These are phyloP conservation scores for Dynastes tityus DNA, from an alignment of 2,888 invertebrate genomes.

Conservation along the genomic window DNA sequence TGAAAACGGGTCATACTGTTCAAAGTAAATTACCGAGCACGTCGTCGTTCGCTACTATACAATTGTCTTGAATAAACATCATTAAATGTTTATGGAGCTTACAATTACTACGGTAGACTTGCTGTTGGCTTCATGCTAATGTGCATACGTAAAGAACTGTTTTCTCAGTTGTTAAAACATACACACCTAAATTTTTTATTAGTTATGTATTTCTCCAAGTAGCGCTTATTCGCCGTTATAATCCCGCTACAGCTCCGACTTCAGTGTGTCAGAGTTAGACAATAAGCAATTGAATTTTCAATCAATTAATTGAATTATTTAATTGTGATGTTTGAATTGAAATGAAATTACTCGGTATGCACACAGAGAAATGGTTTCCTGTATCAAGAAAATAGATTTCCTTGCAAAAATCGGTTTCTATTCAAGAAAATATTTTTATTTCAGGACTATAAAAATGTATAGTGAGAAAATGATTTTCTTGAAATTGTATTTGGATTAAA, in stretches of 20 bases:
- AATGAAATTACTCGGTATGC: too few species aligned
- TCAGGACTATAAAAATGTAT: too few species aligned
- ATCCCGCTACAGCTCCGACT: neutral
- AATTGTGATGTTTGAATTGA: too few species aligned
- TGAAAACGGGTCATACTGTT: neutral
- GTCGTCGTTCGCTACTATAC: conserved; percentile 4
- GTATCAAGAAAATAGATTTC: too few species aligned
- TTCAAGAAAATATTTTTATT: too few species aligned
- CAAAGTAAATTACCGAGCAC: neutral
- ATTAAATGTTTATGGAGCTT: conserved; percentile 22
- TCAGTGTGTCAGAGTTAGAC: too few species aligned
- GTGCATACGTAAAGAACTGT: neutral
- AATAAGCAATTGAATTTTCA: too few species aligned
- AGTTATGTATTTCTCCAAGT: neutral
- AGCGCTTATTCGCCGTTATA: neutral
- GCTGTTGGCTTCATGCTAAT: neutral
- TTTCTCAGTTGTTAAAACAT: neutral
- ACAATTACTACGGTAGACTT: neutral
- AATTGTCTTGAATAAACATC: conserved; percentile 19
- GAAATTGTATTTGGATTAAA: too few species aligned
- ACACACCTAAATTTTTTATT: neutral
- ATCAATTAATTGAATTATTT: too few species aligned
- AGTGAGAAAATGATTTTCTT: too few species aligned
- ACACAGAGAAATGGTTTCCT: too few species aligned
- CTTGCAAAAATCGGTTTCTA: too few species aligned